A percentile compares a stretch with the other conserved stretches of the same genome.
phyloP scores from a whole-genome alignment of 2,797 vertebrate genomes.

The Sylvia borin region DNA sequence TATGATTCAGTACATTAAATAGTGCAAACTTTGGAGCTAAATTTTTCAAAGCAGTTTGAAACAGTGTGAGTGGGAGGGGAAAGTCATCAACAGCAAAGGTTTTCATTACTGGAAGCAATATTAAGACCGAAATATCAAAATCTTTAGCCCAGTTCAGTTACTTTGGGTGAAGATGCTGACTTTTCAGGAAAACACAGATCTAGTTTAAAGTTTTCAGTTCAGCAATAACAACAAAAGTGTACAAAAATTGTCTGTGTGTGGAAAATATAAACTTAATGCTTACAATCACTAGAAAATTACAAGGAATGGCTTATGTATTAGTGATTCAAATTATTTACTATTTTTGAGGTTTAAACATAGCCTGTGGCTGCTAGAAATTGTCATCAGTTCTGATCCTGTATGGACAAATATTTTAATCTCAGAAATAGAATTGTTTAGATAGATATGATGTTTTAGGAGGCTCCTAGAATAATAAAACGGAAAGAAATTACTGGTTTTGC shows the following conservation, averaged over 20 bases:
- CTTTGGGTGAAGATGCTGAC: neutral
- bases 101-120: neutral
- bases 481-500: neutral
- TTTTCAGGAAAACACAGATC: neutral
- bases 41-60: neutral
- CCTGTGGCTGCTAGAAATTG: neutral
- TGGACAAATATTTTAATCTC: neutral
- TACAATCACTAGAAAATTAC: neutral
- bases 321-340: neutral
- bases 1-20: neutral
- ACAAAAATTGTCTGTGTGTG: neutral
- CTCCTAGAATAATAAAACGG: neutral
- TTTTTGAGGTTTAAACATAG: neutral
- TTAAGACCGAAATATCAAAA: neutral
- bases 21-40: neutral
- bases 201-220: neutral
- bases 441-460: neutral
- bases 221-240: neutral
- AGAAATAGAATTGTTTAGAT: neutral
- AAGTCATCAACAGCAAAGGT: neutral
- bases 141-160: neutral
- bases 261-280: neutral
- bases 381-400: neutral
- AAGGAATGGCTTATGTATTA: neutral
- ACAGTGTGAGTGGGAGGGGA: fast-evolving